Percentiles rank a stretch among this genome's conserved stretches.
phyloP scores from a whole-genome alignment of 2,797 vertebrate genomes.

The Epinephelus awoara region DNA sequence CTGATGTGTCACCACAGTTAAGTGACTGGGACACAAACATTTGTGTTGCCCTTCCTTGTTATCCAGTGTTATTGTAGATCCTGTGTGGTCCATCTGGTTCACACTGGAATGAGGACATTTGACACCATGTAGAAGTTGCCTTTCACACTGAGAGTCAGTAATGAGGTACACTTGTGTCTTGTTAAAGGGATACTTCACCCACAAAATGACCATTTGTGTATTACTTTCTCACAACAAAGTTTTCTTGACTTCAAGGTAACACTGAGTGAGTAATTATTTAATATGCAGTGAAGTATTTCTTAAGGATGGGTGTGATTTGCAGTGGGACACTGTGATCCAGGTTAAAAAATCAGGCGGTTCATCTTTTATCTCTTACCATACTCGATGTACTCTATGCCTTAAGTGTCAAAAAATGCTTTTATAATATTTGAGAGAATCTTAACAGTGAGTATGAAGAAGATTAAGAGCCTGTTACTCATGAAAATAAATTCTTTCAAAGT shows the following conservation, averaged over 20 bases:
- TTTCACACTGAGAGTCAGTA: background rate
- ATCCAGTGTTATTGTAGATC: background rate
- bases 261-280: too few species aligned
- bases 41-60: background rate
- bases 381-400: too few species aligned
- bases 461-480: background rate
- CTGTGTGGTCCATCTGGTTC: conserved; percentile 1
- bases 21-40: background rate
- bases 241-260: too few species aligned
- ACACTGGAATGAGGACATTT: background rate
- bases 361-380: too few species aligned
- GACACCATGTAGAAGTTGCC: background rate
- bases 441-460: background rate
- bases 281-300: too few species aligned
- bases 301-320: background rate
- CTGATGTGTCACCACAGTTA: background rate
- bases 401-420: background rate
- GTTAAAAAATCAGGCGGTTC: too few species aligned
- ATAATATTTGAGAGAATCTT: background rate
- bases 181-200: too few species aligned
- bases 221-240: too few species aligned
- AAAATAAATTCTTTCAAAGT: background rate
- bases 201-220: too few species aligned
- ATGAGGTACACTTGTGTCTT: too few species aligned
- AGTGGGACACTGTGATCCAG: background rate